These are phyloP conservation scores for Pherbina coryleti DNA, from an alignment of 2,888 invertebrate genomes.

Conservation along the genomic window DNA sequence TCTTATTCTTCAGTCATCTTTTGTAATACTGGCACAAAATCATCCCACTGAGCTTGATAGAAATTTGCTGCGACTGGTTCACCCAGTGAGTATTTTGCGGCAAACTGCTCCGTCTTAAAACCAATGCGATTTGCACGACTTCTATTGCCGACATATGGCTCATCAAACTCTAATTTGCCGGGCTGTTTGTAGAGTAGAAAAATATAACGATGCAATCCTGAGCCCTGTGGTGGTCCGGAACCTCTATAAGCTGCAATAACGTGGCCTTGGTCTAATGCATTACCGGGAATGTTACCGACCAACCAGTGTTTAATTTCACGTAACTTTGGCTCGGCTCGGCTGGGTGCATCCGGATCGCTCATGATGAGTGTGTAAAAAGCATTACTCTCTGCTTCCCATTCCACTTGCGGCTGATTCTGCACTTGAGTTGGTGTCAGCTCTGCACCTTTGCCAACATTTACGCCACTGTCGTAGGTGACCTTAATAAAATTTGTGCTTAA, in stretches of 20 bases:
- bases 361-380: conserved; percentile 64
- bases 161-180: conserved; percentile 73
- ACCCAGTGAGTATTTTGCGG: conserved; percentile 83
- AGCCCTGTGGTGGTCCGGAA: conserved; percentile 84
- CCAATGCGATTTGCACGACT: conserved; percentile 72
- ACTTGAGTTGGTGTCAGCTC: conserved; percentile 80
- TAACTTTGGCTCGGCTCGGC: conserved; percentile 80
- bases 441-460: conserved; percentile 74
- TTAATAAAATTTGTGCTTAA: neutral
- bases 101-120: conserved; percentile 80
- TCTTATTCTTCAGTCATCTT: no score
- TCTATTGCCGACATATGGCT: conserved; percentile 66
- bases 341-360: conserved; percentile 92
- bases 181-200: conserved; percentile 83
- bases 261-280: conserved; percentile 78
- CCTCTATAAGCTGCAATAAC: conserved; percentile 84
- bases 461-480: conserved; percentile 59
- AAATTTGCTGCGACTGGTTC: conserved; percentile 68
- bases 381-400: conserved; percentile 59
- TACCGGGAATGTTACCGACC: conserved; percentile 89
- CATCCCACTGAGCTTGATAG: conserved; percentile 66
- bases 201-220: conserved; percentile 84
- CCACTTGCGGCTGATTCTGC: conserved; percentile 60
- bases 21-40: conserved; percentile 66
- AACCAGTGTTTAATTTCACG: conserved; percentile 95